phyloP scores from a whole-genome alignment of 2,888 invertebrate genomes.

The Chrysotoxum bicinctum region DNA sequence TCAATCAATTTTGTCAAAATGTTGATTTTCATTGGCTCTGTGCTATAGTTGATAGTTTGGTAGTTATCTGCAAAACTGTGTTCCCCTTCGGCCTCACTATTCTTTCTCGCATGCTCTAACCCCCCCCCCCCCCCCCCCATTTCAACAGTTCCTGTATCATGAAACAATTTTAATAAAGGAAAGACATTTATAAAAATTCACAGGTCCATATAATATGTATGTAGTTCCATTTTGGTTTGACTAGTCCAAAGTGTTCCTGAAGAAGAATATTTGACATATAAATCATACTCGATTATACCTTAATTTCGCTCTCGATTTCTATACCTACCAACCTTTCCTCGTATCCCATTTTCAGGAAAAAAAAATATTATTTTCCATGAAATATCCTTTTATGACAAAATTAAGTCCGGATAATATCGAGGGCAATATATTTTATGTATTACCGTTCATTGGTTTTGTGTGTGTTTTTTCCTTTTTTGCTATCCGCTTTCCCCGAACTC shows the following conservation, averaged over 20 bases:
- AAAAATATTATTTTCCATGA: slow-evolving; percentile 52
- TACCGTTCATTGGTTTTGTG: slow-evolving; percentile 28
- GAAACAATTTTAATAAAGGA: background rate
- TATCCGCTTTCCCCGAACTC: background rate
- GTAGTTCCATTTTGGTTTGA: slow-evolving; percentile 3
- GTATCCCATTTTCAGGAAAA: background rate
- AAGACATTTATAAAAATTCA: slow-evolving; percentile 8
- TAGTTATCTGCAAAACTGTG: background rate
- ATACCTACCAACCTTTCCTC: background rate
- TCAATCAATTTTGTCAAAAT: background rate
- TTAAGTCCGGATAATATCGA: slow-evolving; percentile 61
- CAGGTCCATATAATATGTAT: background rate
- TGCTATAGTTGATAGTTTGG: too few relatives aligned
- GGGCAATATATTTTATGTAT: slow-evolving; percentile 65
- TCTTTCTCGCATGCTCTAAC: too few relatives aligned
- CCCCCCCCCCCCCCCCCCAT: too few relatives aligned
- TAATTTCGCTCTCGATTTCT: slow-evolving; percentile 33
- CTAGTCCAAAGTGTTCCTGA: slow-evolving; percentile 3
- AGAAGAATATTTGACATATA: slow-evolving; percentile 27
- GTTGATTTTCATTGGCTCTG: background rate
- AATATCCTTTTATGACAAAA: slow-evolving; percentile 65
- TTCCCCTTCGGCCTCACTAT: background rate
- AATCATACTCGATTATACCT: slow-evolving; percentile 47
- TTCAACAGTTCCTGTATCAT: background rate
- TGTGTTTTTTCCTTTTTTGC: background rate